Conservation (phyloP, 2,888 invertebrate species). For the Heliconius erato region DNA sequence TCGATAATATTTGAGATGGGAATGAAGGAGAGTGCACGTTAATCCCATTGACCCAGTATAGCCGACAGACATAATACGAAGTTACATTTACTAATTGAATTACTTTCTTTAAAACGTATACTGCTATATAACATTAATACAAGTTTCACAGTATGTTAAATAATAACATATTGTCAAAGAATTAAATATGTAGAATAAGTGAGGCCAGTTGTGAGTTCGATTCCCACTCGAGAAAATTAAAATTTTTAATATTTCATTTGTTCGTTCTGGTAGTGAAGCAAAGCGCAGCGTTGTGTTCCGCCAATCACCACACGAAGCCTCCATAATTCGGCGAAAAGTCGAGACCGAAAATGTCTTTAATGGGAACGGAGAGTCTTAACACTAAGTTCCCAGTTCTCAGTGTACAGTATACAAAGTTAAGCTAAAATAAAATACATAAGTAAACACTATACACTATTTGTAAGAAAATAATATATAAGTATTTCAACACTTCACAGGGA, state of each 20-base stretch:
- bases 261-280: no score
- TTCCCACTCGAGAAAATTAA: no score
- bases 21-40: conserved; percentile 30
- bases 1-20: conserved; percentile 22
- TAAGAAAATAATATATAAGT: no score
- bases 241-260: no score
- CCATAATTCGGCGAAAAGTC: neutral
- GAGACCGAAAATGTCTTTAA: neutral
- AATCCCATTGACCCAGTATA: conserved; percentile 35
- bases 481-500: no score
- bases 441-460: neutral
- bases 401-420: neutral
- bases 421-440: neutral
- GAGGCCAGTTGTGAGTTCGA: no score
- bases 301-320: neutral
- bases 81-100: conserved; percentile 39
- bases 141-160: neutral
- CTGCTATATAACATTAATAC: neutral
- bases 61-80: neutral
- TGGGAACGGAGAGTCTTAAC: neutral
- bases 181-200: neutral
- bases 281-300: no score
- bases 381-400: neutral
- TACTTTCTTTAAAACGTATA: conserved; percentile 13
- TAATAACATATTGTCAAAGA: neutral